Base-by-base conservation (phyloP, 2,888 invertebrate genomes). In the Lasioglossum marginatum region DNA sequence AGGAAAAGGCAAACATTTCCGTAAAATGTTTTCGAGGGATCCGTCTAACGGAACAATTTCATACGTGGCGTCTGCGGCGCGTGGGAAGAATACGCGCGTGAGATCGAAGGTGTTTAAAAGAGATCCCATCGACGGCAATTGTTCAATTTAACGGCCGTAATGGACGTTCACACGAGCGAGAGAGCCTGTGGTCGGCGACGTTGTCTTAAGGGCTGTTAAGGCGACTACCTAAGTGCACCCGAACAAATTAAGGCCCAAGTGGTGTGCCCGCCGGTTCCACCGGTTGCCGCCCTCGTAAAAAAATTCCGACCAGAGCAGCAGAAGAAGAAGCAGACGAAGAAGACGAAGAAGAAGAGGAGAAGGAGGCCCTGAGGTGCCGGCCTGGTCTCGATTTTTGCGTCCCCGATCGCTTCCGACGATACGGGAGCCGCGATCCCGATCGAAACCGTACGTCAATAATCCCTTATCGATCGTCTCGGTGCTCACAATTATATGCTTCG, bases 141-240 rank as follows among this genome's bases (percentile, higher is more conserved):
- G 93, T 93, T 92, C 93, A 94, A 93, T 93, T 93, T 90, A 92
- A 91, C 91, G 86, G 77, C 63, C 80, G 86, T 90, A 87, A 91
- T 85, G 83, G 86, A 48, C 85, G 88, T 91, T 90, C 90, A 84
- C 88, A 91, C 91, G 91, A 87, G 63, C 63, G 63, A 31, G 52
- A 52, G 52, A 63, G 27, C 31, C 31, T 10, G 52, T 52, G 31
- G 84, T 87, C 79, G 81, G 83, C 78, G 83, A 83, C 88, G 82
- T 88, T 90, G 89, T 91, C 90, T 91, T 91, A 88, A 90, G 90
- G 90, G 90, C 77, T 83, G 88, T 91, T 91, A 84, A 91, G 81
- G 77, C 78, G 75, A 79, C 84, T 88, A 85, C 71, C 84, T 80
- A 90, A 90, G 87, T 89, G 79, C 79, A 77, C 48, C 79, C 74